A percentile compares a stretch with the other conserved stretches of the same genome.
phyloP scores from a whole-genome alignment of 2,888 invertebrate species.

The Caenorhabditis sinica region DNA sequence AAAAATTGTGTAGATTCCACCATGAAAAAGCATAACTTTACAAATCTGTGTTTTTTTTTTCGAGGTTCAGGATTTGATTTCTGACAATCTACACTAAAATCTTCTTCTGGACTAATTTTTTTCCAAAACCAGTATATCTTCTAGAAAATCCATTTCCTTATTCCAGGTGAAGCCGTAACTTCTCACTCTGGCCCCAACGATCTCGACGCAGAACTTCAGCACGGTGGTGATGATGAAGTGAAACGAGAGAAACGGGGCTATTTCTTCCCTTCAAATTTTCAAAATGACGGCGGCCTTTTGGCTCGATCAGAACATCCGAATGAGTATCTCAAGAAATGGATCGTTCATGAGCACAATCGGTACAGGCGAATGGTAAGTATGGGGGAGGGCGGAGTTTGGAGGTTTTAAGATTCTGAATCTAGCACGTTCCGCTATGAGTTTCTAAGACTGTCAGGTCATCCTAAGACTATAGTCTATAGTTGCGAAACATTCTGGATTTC shows the following conservation, averaged over 20 bases:
- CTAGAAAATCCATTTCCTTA: too few species aligned
- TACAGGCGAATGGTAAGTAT: slow-evolving; percentile 82
- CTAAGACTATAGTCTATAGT: too few species aligned
- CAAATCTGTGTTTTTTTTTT: too few species aligned
- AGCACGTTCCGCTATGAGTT: too few species aligned
- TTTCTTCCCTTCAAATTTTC: slow-evolving; percentile 68
- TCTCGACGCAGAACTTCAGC: slow-evolving; percentile 31
- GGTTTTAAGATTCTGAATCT: too few species aligned
- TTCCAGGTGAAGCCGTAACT: slow-evolving; percentile 60
- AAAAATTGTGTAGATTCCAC: too few species aligned
- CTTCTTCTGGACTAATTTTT: not conserved
- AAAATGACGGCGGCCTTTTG: slow-evolving; percentile 70
- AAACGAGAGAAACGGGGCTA: slow-evolving; percentile 73
- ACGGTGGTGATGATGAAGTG: slow-evolving; percentile 31
- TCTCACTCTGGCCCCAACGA: slow-evolving; percentile 79
- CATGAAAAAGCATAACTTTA: too few species aligned
- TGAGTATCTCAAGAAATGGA: slow-evolving; percentile 80
- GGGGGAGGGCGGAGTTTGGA: too few species aligned
- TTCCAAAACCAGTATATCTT: too few species aligned
- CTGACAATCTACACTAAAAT: too few species aligned
- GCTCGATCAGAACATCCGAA: slow-evolving; percentile 79
- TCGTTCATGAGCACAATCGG: slow-evolving; percentile 82
- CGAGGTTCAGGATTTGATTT: too few species aligned
- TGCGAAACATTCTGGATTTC: not conserved
- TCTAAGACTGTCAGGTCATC: too few species aligned